Evolutionary conservation across 2,113 vertebrate genomes (phyloP), one percentile per base, ranked within the genome.

Genomic region (Cryptomyrus ogoouensis): DNA sequence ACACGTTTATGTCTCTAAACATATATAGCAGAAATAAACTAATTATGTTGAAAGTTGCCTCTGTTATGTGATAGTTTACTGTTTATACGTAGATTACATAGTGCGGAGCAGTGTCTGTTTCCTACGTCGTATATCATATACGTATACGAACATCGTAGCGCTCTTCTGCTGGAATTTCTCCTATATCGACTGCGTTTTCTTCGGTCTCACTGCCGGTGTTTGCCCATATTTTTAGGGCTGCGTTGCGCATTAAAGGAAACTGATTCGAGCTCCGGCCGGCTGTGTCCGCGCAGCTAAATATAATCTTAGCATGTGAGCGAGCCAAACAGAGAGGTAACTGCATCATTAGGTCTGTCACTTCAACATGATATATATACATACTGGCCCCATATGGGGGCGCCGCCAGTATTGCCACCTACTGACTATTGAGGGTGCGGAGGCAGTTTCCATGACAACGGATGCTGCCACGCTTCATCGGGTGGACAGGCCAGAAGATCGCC

Each of bases 311-410:
- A 94, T 96, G 95, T 93, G 85, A 95, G 94, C 94, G 87, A 95
- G 94, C 94, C 95, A 96, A 95, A 96, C 93, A 83, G 90, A 94
- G 93, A 94, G 92, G 92, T 91, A 91, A 94, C 94, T 96, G 94
- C 91, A 92, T 96, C 96, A 95, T 91, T 92, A 91, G 92, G 91
- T 92, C 91, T 89, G 91, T 93, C 93, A 92, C 86, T 87, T 91
- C 42, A 24, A n/a, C 44, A 31, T 49, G 44, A 10, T 44, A 87
- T 90, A 49, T 77, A 90, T 88, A 31, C 91, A 90, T 88, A 27
- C 91, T 92, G 83, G 50, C 56, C 92, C 88, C 88, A 42, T 84
- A 21, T 46, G 66, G 84, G 91, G 49, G 88, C 89, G 52, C 74
- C 90, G 74, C 80, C 74, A 50, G 88, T 93, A 94, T 93, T 91